Conservation (phyloP, 2,113 vertebrate species). For the Ctenodactylus gundi region DNA sequence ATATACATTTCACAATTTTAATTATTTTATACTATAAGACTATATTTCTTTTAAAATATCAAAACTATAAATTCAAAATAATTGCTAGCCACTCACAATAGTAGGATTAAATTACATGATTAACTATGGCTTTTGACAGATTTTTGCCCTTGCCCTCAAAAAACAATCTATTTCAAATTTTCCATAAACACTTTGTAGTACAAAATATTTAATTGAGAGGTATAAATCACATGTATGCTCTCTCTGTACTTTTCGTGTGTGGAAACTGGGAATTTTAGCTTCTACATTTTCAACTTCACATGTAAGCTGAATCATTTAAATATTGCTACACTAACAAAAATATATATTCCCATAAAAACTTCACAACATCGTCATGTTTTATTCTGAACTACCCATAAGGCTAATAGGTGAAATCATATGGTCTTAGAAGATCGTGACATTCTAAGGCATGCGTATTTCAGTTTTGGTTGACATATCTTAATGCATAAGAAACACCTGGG, state of each 20-base stretch:
- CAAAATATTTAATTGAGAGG: slow-evolving; percentile 54
- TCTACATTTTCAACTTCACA: slow-evolving; percentile 19
- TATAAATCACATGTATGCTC: not conserved
- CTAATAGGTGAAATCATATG: not conserved
- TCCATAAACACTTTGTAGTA: slow-evolving; percentile 68
- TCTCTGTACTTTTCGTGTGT: not conserved
- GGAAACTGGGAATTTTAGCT: slow-evolving; percentile 26
- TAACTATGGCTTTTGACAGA: slow-evolving; percentile 56
- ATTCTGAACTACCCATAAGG: not conserved
- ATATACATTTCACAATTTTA: slow-evolving; percentile 71
- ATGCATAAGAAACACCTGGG: not conserved
- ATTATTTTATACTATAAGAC: slow-evolving; percentile 59
- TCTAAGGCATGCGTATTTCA: not conserved
- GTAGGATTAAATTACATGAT: slow-evolving; percentile 57
- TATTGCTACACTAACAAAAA: not conserved
- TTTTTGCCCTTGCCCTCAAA: not conserved
- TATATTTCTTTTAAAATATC: slow-evolving; percentile 51
- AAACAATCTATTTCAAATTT: slow-evolving; percentile 2
- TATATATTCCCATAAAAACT: slow-evolving; percentile 12
- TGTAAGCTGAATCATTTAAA: slow-evolving; percentile 28
- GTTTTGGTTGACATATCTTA: slow-evolving; percentile 32
- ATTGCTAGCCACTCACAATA: slow-evolving; percentile 50
- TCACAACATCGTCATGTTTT: slow-evolving; percentile 42
- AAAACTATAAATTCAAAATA: slow-evolving; percentile 60
- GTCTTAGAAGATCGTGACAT: slow-evolving; percentile 23